phyloP scores from a whole-genome alignment of 1,140 invertebrate species.

The Drosophila virilis region DNA sequence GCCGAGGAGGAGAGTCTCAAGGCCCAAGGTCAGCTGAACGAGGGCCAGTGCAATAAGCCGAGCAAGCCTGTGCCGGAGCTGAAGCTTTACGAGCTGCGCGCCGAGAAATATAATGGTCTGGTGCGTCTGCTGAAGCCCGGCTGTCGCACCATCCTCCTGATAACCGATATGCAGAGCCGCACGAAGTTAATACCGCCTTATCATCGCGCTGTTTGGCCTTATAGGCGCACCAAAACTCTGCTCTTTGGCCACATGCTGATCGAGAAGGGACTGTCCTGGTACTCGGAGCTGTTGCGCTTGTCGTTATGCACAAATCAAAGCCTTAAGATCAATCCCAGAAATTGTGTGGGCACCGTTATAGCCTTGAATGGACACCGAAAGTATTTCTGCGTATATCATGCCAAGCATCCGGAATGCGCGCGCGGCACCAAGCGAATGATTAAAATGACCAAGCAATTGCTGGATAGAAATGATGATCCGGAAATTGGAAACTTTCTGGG shows the following conservation, averaged over 20 bases:
- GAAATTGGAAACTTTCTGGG: constrained; percentile 93
- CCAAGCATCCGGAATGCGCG: constrained; percentile 90
- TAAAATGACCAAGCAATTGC: constrained; percentile 87
- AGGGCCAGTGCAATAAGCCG: constrained; percentile 51
- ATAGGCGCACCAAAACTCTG: constrained; percentile 97
- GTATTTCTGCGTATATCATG: constrained; percentile 99
- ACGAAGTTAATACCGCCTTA: constrained; percentile 94
- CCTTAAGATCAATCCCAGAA: constrained; percentile 96
- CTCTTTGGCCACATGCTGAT: constrained; percentile 97
- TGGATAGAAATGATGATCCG: constrained; percentile 86
- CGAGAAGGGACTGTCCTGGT: constrained; percentile 96
- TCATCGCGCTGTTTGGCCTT: constrained; percentile 97
- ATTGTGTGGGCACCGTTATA: constrained; percentile 98
- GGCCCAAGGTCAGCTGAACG: constrained; percentile 85
- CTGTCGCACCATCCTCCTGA: constrained; percentile 95
- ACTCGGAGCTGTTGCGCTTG: constrained; percentile 93
- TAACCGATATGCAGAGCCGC: constrained; percentile 95
- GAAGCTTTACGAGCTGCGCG: constrained; percentile 95
- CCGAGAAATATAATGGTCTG: constrained; percentile 97
- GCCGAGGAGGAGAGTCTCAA: constrained; percentile 92
- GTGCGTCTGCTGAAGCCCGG: constrained; percentile 97
- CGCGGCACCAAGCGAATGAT: constrained; percentile 87
- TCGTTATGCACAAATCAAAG: constrained; percentile 92
- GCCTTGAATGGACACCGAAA: constrained; percentile 97
- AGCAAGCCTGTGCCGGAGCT: constrained; percentile 86